Evolutionary conservation across 2,888 invertebrate genomes (phyloP).

Genomic region (Stenotaenia linearis): DNA sequence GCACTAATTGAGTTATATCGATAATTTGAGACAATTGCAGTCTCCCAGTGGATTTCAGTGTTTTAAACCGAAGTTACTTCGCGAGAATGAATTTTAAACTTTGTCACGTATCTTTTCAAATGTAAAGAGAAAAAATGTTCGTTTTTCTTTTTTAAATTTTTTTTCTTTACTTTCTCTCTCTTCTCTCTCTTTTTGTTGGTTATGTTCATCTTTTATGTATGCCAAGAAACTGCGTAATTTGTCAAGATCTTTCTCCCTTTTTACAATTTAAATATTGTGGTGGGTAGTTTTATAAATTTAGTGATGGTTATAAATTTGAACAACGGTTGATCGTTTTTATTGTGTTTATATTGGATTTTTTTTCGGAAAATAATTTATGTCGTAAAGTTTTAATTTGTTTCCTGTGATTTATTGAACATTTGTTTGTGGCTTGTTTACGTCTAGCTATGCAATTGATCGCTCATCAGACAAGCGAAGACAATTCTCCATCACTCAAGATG

Average conservation of each 20-base stretch:
- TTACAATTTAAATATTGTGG: background rate
- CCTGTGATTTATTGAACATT: background rate
- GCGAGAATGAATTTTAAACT: background rate
- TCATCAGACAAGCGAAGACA: constrained; percentile 87
- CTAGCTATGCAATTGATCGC: constrained; percentile 75
- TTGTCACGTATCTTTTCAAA: constrained; percentile 3
- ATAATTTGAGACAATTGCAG: background rate
- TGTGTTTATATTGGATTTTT: background rate
- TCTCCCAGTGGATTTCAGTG: background rate
- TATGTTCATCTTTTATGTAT: constrained; percentile 26
- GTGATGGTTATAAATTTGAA: background rate
- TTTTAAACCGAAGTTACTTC: background rate
- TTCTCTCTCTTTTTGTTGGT: background rate
- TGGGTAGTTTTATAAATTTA: constrained; percentile 14
- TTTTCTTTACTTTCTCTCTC: background rate
- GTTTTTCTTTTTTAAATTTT: too few relatives aligned
- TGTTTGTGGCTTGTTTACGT: background rate
- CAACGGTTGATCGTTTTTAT: constrained; percentile 1
- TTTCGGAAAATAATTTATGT: background rate
- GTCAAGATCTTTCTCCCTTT: background rate
- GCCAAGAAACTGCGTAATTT: constrained; percentile 12
- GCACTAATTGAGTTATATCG: constrained; percentile 10
- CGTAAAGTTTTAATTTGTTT: background rate
- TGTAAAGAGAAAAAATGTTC: background rate
- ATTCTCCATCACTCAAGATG: constrained; percentile 89